A percentile compares a stretch with the other conserved stretches of the same genome.
Conservation (phyloP, 2,797 vertebrate genomes). For the Trichosurus vulpecula region DNA sequence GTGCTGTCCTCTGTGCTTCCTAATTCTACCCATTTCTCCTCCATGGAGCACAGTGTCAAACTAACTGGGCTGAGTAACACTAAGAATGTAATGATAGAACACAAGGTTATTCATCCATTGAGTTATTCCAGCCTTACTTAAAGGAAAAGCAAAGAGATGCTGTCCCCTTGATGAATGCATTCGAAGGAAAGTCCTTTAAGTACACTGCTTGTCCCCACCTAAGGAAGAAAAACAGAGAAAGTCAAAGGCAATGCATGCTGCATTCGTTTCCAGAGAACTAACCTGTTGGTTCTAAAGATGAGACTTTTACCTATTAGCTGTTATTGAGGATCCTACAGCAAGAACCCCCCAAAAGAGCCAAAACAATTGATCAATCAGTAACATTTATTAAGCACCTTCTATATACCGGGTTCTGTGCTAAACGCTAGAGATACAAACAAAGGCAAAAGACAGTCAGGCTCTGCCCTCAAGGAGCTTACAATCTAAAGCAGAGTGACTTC, state of each 20-base stretch:
- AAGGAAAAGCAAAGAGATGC: not conserved
- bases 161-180: not conserved
- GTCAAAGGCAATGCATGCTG: not conserved
- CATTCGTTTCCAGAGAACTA: not conserved
- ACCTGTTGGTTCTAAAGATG: not conserved
- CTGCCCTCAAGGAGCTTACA: not conserved
- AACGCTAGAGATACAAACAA: not conserved
- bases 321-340: not conserved
- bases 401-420: not conserved
- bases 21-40: not conserved
- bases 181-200: not conserved
- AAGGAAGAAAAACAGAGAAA: not conserved
- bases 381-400: not conserved
- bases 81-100: not conserved
- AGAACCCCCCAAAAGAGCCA: not conserved
- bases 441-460: not conserved
- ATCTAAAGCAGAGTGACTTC: not conserved
- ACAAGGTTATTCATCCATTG: not conserved
- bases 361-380: not conserved
- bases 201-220: not conserved
- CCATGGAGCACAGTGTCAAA: not conserved
- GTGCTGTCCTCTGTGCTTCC: accelerated
- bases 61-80: not conserved
- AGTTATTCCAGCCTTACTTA: not conserved
- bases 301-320: not conserved